Base-by-base conservation (phyloP, 2,113 vertebrate species). In the Eulemur rufifrons region DNA sequence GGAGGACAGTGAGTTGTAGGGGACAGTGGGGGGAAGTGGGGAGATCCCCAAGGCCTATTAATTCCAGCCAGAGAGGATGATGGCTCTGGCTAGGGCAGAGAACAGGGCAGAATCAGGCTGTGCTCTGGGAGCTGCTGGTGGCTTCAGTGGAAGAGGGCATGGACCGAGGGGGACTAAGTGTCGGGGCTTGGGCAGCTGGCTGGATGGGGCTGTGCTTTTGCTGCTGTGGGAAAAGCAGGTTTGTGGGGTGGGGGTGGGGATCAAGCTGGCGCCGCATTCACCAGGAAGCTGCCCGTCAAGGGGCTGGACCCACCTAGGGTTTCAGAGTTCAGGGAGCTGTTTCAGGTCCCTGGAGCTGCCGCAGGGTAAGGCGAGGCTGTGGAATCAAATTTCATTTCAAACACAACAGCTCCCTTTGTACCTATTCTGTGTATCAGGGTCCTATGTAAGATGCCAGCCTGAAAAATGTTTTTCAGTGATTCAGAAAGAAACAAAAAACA, bases 21-120 rank as follows among this genome's bases (percentile, higher is more conserved):
- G 42, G 5, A 18, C 61, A n/a, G 69, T 39, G 68, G 32, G 77
- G 21, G 27, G 61, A 77, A 45, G 20, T 10, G 3, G n/a, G n/a
- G n/a, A 56, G 47, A 8, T 21, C 39, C 8, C 0, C 1, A 1
- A 25, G 69, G 23, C 21, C 13, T n/a, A 0, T 25, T 37, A 4
- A 47, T 27, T 45, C 91, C 13, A 20, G 32, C 39, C 29, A 15
- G n/a, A 39, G 25, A 69, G 54, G 66, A n/a, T 39, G 34, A 29
- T 3, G 45, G 52, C 74, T 42, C 3, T 11, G 50, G 21, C 50
- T 1, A 37, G 54, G 52, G 42, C 9, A 14, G 66, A 8, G 34
- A 20, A 52, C n/a, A 6, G 15, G 20, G 37, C 32, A 21, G 47
- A 37, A 37, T 50, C 47, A 52, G 74, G 74, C 29, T 52, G 42